Evolutionary conservation across 2,888 invertebrate genomes (phyloP).

Genomic region (Crepidodera aurea): DNA sequence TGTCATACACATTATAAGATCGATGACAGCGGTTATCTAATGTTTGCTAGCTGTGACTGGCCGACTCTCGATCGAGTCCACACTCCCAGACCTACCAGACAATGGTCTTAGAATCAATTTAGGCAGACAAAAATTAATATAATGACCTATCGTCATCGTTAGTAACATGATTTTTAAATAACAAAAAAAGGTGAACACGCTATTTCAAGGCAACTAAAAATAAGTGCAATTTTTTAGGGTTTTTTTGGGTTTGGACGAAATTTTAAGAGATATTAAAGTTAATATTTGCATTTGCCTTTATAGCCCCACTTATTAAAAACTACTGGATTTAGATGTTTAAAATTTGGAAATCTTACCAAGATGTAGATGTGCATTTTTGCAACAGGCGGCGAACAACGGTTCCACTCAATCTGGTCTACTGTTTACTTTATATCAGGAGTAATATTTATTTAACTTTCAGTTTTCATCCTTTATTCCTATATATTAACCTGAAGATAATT

Average conservation of each 20-base stretch:
- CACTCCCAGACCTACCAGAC: background rate
- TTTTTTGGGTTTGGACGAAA: background rate
- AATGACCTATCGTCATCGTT: too few relatives aligned
- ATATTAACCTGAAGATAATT: background rate
- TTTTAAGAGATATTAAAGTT: background rate
- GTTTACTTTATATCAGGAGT: too few relatives aligned
- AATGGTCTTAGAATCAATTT: background rate
- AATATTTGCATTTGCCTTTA: background rate
- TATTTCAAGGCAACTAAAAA: background rate
- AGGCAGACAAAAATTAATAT: background rate
- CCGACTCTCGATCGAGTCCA: slow-evolving; percentile 1
- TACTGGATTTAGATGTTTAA: too few relatives aligned
- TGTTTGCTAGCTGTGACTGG: background rate
- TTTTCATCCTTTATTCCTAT: too few relatives aligned
- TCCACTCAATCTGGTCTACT: too few relatives aligned
- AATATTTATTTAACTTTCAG: too few relatives aligned
- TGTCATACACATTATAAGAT: slow-evolving; percentile 32
- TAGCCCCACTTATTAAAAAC: too few relatives aligned
- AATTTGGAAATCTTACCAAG: too few relatives aligned
- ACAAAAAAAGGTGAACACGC: too few relatives aligned
- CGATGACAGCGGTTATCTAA: slow-evolving; percentile 35
- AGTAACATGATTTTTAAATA: too few relatives aligned
- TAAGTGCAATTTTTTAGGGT: background rate
- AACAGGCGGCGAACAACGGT: too few relatives aligned
- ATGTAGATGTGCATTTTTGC: too few relatives aligned